A percentile compares a stretch with the other conserved stretches of the same genome.
phyloP scores from a whole-genome alignment of 2,888 invertebrate species.

The Hypsopygia costalis region DNA sequence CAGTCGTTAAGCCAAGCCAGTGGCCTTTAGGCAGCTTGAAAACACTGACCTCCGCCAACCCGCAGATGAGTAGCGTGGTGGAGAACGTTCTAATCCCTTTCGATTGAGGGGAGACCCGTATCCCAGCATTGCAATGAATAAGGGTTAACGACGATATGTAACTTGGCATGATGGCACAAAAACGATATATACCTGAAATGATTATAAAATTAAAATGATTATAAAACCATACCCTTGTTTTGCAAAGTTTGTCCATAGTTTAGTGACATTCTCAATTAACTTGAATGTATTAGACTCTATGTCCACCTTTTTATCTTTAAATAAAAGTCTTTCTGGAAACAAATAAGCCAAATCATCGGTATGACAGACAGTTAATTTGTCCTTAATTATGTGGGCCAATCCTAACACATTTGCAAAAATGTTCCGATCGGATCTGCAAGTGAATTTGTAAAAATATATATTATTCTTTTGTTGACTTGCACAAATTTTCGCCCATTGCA shows the following conservation, averaged over 20 bases:
- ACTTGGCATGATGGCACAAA: too few relatives aligned
- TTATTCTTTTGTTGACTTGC: slow-evolving; percentile 30
- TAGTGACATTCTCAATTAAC: slow-evolving; percentile 41
- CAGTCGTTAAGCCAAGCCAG: too few relatives aligned
- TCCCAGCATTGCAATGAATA: too few relatives aligned
- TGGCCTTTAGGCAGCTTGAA: too few relatives aligned
- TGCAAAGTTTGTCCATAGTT: slow-evolving; percentile 59
- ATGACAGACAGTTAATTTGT: slow-evolving; percentile 30
- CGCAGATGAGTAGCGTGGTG: too few relatives aligned
- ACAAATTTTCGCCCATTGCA: slow-evolving; percentile 31
- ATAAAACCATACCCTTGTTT: slow-evolving; percentile 60
- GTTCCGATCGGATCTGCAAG: slow-evolving; percentile 45
- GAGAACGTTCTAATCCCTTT: too few relatives aligned
- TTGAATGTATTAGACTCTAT: slow-evolving; percentile 31
- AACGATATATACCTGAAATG: too few relatives aligned
- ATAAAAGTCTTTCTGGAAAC: slow-evolving; percentile 27
- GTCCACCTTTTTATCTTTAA: slow-evolving; percentile 24
- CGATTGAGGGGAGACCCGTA: too few relatives aligned
- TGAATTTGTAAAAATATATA: slow-evolving; percentile 47
- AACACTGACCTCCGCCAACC: too few relatives aligned
- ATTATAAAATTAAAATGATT: too few relatives aligned
- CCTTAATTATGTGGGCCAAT: slow-evolving; percentile 17
- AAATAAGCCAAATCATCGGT: slow-evolving; percentile 47
- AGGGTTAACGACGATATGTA: too few relatives aligned
- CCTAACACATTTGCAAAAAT: slow-evolving; percentile 26